phyloP scores from a whole-genome alignment of 2,113 vertebrate species.

The Cyanoramphus novaezelandiae region DNA sequence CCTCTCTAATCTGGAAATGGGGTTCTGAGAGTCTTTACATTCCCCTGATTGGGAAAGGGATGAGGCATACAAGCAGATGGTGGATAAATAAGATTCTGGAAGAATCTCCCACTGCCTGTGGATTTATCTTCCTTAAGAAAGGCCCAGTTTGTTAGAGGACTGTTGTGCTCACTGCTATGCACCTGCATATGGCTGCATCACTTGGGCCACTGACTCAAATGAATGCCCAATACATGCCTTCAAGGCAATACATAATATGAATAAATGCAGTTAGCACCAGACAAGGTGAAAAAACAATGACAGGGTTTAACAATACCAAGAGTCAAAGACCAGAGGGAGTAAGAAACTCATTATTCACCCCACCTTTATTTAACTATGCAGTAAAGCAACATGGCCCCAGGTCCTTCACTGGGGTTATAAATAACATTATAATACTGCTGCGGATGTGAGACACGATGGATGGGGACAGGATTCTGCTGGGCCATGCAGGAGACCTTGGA shows the following conservation, averaged over 20 bases:
- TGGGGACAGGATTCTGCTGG: not conserved
- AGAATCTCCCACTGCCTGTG: not conserved
- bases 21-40: not conserved
- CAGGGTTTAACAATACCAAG: not conserved
- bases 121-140: not conserved
- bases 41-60: not conserved
- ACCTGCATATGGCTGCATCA: not conserved
- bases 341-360: not conserved
- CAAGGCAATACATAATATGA: not conserved
- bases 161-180: not conserved
- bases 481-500: not conserved
- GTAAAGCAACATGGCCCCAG: not conserved
- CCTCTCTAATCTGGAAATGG: not conserved
- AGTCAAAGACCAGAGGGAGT: not conserved
- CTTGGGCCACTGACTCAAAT: not conserved
- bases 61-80: not conserved
- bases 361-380: not conserved
- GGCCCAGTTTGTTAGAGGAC: not conserved
- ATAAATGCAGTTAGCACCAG: not conserved
- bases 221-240: not conserved
- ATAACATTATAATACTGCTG: not conserved
- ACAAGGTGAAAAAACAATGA: not conserved
- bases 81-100: not conserved
- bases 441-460: rapidly evolving
- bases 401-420: not conserved